Conservation (phyloP, 2,888 invertebrate genomes). For the Tipula vernalis region DNA sequence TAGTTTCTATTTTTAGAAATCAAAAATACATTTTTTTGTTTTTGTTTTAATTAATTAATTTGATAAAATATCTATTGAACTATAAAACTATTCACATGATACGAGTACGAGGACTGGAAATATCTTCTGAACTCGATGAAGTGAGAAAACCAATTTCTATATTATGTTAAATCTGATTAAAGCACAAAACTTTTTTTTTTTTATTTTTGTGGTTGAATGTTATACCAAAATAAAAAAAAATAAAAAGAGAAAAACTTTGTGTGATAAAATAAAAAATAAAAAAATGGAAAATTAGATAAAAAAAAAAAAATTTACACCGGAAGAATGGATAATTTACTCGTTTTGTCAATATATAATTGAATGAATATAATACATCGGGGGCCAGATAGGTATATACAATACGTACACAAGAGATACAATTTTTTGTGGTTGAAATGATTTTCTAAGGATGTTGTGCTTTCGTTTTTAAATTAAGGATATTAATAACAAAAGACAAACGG, state of each 20-base stretch:
- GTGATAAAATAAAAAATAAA: background rate
- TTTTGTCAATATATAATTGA: background rate
- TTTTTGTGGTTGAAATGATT: background rate
- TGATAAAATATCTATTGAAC: background rate
- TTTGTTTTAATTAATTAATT: background rate
- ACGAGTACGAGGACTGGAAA: background rate
- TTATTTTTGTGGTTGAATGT: background rate
- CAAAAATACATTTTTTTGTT: background rate
- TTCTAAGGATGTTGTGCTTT: background rate
- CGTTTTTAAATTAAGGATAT: background rate
- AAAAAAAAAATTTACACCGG: background rate
- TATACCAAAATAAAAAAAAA: background rate
- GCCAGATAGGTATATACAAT: background rate
- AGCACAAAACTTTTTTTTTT: background rate
- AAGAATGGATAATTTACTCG: slow-evolving; percentile 4
- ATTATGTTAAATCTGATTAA: background rate
- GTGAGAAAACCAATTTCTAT: background rate
- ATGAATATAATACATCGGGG: background rate
- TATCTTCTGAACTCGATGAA: background rate
- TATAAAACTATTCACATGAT: background rate
- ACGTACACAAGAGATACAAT: background rate
- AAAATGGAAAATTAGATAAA: background rate
- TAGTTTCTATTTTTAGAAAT: background rate
- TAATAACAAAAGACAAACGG: background rate
- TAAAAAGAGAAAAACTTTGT: background rate